These are phyloP conservation scores for pig (Sus scrofa) DNA, from an alignment of 2,113 vertebrate species.

Conservation along the genomic window DNA sequence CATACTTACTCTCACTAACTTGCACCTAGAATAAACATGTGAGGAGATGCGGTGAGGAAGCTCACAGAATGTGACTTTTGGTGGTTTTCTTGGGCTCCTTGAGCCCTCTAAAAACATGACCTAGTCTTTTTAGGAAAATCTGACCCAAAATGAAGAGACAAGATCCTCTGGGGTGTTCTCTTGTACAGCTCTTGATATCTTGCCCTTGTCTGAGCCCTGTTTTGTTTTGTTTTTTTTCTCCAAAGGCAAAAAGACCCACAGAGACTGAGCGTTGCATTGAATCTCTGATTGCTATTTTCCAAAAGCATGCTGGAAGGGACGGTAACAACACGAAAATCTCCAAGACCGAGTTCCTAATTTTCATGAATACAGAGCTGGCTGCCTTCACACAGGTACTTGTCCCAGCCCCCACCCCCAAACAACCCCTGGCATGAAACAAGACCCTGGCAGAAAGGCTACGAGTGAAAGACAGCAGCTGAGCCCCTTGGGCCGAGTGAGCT, in stretches of 20 bases:
- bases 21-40: neutral
- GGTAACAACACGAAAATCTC: slow-evolving; percentile 39
- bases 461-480: neutral
- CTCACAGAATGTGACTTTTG: neutral
- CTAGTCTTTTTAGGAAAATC: neutral
- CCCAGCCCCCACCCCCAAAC: neutral
- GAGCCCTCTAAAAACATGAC: neutral
- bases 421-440: neutral
- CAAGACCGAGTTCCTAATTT: slow-evolving; percentile 86
- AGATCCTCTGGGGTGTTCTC: neutral
- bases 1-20: too few species aligned
- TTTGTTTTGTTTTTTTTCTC: neutral
- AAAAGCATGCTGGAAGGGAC: slow-evolving; percentile 83
- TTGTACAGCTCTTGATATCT: neutral
- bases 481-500: neutral
- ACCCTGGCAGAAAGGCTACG: neutral
- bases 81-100: neutral
- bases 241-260: slow-evolving; percentile 81
- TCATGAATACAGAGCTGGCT: slow-evolving; percentile 88
- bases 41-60: neutral
- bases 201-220: neutral
- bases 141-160: neutral
- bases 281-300: slow-evolving; percentile 89
- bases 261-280: slow-evolving; percentile 90
- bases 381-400: slow-evolving; percentile 87